phyloP scores from a whole-genome alignment of 1,140 invertebrate genomes.

The Drosophila willistoni region DNA sequence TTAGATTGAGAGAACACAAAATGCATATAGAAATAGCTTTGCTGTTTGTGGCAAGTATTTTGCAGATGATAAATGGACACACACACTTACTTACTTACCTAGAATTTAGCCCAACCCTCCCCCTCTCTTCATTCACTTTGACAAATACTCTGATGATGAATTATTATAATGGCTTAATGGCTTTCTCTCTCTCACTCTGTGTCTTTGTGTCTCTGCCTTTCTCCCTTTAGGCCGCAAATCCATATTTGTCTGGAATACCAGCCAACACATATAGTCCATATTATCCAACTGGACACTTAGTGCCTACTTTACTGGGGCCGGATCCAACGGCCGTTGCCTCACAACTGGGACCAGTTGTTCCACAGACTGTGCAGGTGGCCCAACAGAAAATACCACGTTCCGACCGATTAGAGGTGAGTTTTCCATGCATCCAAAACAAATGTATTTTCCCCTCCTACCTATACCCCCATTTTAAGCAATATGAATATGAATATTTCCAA shows the following conservation, averaged over 20 bases:
- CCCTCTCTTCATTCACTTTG: slow-evolving; percentile 3
- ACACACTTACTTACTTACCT: no score
- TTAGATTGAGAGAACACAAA: slow-evolving; percentile 3
- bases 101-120: neutral
- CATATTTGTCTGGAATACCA: slow-evolving; percentile 94
- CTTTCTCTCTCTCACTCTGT: neutral
- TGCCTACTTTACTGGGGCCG: slow-evolving; percentile 92
- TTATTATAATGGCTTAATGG: slow-evolving; percentile 26
- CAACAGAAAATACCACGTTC: slow-evolving; percentile 97
- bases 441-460: no score
- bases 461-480: neutral
- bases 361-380: slow-evolving; percentile 90
- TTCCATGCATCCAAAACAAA: neutral
- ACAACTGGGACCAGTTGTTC: slow-evolving; percentile 89
- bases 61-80: slow-evolving; percentile 4
- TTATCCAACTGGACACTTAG: slow-evolving; percentile 93
- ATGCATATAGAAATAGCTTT: neutral
- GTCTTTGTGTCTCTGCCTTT: neutral
- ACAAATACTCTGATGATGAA: slow-evolving; percentile 21
- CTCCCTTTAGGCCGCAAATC: slow-evolving; percentile 89
- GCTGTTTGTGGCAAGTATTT: neutral
- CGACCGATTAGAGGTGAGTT: slow-evolving; percentile 96
- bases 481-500: neutral
- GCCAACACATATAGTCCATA: slow-evolving; percentile 93
- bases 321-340: slow-evolving; percentile 91